Conservation (phyloP, 2,888 invertebrate genomes). For the Unio delphinus region DNA sequence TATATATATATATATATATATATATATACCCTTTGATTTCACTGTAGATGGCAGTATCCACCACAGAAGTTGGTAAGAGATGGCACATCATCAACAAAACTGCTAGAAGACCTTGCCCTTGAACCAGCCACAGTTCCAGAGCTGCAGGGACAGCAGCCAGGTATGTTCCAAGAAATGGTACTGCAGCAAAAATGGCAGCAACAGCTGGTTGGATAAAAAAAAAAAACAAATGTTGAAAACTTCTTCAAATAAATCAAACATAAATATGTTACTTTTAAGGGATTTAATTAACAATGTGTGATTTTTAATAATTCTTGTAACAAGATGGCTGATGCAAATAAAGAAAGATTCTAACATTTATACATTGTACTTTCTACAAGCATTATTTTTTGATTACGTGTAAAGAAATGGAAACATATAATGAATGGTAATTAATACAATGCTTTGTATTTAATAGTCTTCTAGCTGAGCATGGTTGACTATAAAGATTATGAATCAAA, state of each 20-base stretch:
- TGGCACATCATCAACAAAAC: conserved; percentile 86
- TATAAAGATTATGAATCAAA: too few relatives aligned
- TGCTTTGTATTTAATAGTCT: too few relatives aligned
- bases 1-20: neutral
- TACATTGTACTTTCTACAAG: too few relatives aligned
- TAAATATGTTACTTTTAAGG: neutral
- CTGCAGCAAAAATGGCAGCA: conserved; percentile 93
- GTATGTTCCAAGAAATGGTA: conserved; percentile 96
- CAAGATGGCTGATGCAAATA: too few relatives aligned
- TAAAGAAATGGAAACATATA: too few relatives aligned
- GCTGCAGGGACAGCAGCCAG: conserved; percentile 95
- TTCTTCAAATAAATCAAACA: neutral
- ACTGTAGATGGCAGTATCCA: conserved; percentile 95
- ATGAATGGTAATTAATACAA: too few relatives aligned
- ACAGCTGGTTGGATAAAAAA: conserved; percentile 76
- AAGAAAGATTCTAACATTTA: too few relatives aligned
- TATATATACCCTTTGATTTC: conserved; percentile 92
- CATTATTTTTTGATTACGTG: too few relatives aligned
- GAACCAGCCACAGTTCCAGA: conserved; percentile 93
- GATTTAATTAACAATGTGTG: neutral
- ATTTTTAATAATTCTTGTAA: neutral
- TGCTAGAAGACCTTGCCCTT: conserved; percentile 87
- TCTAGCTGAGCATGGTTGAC: too few relatives aligned
- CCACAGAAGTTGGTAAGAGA: conserved; percentile 90
- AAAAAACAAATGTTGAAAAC: neutral